Evolutionary conservation across 2,113 vertebrate genomes (phyloP).

Genomic region (Sinosuthora webbiana): DNA sequence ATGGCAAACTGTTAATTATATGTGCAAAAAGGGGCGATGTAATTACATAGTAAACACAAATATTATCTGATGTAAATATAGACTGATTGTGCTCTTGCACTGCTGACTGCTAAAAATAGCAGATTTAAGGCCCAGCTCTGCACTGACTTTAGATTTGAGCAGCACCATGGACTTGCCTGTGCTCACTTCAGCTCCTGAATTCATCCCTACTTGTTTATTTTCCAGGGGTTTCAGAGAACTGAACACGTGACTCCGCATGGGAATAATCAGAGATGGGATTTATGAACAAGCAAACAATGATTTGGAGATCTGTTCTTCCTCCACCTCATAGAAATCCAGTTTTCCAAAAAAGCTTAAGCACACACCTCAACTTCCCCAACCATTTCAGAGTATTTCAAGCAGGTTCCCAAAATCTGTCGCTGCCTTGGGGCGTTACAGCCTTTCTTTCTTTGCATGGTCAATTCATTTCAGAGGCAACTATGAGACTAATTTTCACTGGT

Average conservation of each 20-base stretch:
- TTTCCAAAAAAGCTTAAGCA: neutral
- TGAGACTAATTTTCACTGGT: neutral
- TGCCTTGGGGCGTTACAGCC: neutral
- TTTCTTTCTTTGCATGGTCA: neutral
- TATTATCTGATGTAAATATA: constrained; percentile 61
- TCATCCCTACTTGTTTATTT: neutral
- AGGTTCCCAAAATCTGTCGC: neutral
- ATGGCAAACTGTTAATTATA: constrained; percentile 65
- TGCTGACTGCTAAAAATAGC: constrained; percentile 34
- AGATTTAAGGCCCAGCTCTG: neutral
- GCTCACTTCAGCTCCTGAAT: neutral
- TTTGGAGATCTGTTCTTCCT: neutral
- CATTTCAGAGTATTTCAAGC: neutral
- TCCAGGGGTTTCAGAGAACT: neutral
- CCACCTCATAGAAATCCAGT: neutral
- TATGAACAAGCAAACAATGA: neutral
- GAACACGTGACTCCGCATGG: neutral
- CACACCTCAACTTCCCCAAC: neutral
- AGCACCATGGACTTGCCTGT: neutral
- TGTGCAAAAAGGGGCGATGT: constrained; percentile 27
- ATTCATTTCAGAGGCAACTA: constrained; percentile 17
- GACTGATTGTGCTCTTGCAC: constrained; percentile 23
- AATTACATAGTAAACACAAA: constrained; percentile 54
- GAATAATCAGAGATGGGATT: neutral
- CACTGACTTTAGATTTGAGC: neutral